Conservation (phyloP, 1,140 invertebrate genomes). For the Drosophila truncata region DNA sequence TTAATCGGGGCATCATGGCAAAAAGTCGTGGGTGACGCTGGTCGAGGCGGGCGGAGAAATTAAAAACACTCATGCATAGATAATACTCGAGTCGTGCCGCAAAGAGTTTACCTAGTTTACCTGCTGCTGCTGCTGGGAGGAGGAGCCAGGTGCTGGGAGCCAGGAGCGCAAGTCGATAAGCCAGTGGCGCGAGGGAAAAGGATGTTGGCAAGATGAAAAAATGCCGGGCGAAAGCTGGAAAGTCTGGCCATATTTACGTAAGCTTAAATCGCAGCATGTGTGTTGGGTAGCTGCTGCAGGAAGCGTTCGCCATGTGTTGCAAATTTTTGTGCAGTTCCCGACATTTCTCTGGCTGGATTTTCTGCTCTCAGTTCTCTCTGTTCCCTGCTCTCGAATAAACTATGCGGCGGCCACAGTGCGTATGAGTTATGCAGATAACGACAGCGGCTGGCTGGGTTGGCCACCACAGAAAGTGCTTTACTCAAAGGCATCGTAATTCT, state of each 20-base stretch:
- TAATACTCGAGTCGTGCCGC: constrained; percentile 50
- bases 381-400: constrained; percentile 49
- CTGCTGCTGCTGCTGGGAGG: constrained; percentile 7
- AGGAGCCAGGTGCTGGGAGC: constrained; percentile 17
- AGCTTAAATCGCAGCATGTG: constrained; percentile 56
- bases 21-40: constrained; percentile 3
- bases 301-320: constrained; percentile 37
- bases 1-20: constrained; percentile 34
- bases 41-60: constrained; percentile 35
- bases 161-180: constrained; percentile 58
- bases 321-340: constrained; percentile 53
- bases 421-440: constrained; percentile 77
- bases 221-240: constrained; percentile 24
- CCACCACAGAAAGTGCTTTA: constrained; percentile 65
- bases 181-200: constrained; percentile 38
- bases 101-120: constrained; percentile 47
- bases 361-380: neutral
- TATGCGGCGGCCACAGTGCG: constrained; percentile 57
- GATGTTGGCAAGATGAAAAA: constrained; percentile 37
- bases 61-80: constrained; percentile 69
- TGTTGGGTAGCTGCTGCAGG: constrained; percentile 16
- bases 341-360: constrained; percentile 8
- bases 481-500: constrained; percentile 72
- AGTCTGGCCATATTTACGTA: constrained; percentile 53
- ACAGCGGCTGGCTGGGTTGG: constrained; percentile 29